Evolutionary conservation across 2,888 invertebrate species (phyloP).

Genomic region (Mimas tiliae): DNA sequence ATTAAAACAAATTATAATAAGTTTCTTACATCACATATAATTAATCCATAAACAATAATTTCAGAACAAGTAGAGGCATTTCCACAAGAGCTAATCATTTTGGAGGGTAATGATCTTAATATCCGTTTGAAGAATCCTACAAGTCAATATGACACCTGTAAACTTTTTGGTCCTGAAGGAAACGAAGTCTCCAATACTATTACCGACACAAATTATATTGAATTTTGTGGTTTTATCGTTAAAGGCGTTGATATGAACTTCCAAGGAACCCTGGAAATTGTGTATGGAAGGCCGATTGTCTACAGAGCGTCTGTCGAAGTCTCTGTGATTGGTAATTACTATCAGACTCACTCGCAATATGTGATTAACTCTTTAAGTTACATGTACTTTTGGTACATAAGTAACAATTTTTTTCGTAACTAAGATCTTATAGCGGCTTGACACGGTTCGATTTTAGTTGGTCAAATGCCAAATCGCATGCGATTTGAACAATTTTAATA

Average conservation of each 20-base stretch:
- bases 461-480: too few relatives aligned
- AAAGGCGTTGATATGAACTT: conserved; percentile 43
- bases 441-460: too few relatives aligned
- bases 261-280: conserved; percentile 62
- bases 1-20: too few relatives aligned
- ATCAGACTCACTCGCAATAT: too few relatives aligned
- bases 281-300: conserved; percentile 53
- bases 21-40: too few relatives aligned
- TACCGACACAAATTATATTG: conserved; percentile 42
- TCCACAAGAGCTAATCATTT: conserved; percentile 47
- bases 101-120: conserved; percentile 58
- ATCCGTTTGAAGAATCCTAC: conserved; percentile 55
- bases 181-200: conserved; percentile 37
- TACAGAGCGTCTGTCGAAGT: conserved; percentile 56
- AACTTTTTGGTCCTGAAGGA: conserved; percentile 50
- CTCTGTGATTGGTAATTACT: conserved; percentile 55
- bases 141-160: conserved; percentile 54
- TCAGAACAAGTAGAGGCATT: conserved; percentile 56
- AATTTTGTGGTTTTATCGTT: conserved; percentile 60
- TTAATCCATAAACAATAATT: conserved; percentile 39
- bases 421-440: too few relatives aligned
- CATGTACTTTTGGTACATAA: too few relatives aligned
- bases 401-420: too few relatives aligned
- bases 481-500: too few relatives aligned
- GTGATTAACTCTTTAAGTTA: too few relatives aligned